phyloP scores from a whole-genome alignment of 1,140 invertebrate species.

The Platyscapa corneri region DNA sequence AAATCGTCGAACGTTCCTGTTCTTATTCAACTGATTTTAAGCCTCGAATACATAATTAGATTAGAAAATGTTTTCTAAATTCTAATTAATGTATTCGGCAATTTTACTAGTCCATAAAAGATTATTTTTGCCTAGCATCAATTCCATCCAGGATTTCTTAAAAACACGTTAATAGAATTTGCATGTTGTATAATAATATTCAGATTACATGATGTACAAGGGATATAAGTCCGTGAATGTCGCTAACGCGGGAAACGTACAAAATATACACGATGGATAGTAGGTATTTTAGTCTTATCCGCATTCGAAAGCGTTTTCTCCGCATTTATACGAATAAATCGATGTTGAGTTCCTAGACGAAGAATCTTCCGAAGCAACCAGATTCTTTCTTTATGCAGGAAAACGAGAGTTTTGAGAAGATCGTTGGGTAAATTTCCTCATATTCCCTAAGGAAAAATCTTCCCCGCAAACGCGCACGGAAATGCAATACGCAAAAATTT shows the following conservation, averaged over 20 bases:
- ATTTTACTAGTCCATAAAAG: too few species aligned
- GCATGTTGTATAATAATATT: not conserved
- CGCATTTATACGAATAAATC: not conserved
- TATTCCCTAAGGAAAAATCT: not conserved
- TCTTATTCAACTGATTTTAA: not conserved
- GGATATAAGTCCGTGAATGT: not conserved
- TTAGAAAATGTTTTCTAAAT: not conserved
- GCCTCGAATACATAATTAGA: not conserved
- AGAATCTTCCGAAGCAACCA: slow-evolving; percentile 1
- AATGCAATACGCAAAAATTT: slow-evolving; percentile 35
- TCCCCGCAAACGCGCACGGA: not conserved
- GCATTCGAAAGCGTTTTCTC: not conserved
- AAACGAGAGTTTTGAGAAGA: not conserved
- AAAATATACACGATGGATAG: not conserved
- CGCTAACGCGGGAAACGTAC: not conserved
- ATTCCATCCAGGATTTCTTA: not conserved
- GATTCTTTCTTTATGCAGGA: slow-evolving; percentile 15
- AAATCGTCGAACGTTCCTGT: not conserved
- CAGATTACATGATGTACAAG: not conserved
- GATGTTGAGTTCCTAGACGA: not conserved
- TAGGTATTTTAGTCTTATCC: slow-evolving; percentile 24
- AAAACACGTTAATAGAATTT: not conserved
- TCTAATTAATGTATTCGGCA: not conserved
- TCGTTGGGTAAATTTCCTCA: not conserved
- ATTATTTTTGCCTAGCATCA: not conserved